Evolutionary conservation across 2,888 invertebrate species (phyloP), one percentile per base, ranked within the genome.

Genomic region (Siphlonurus alternatus): DNA sequence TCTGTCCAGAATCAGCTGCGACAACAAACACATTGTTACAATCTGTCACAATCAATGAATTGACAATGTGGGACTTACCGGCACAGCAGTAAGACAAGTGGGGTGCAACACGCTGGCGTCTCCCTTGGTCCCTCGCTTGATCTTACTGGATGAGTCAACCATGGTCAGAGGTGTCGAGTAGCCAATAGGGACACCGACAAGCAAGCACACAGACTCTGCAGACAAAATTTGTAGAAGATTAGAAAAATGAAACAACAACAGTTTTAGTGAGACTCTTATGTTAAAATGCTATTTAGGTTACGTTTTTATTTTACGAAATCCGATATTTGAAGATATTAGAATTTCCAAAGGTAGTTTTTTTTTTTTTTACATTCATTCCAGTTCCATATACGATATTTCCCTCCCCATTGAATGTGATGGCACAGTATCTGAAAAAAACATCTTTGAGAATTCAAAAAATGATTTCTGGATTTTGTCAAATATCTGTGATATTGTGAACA

Each of bases 141-240:
- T 94, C 79, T 96, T 98, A 73, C 93, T 94, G 62, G 96, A 93
- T 24, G 88, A 84, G 75, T 93, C 93, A 70, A 92, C 83, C 83
- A 93, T 86, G 0, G 99, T 99, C 65, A 94, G 80, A 0, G 98
- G 93, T 0, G 95, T 93, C 0, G 96, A 96, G 76, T 98, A 99
- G 2, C 98, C 98, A 72, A 99, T 93, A 1, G 91, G 85, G 53
- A 95, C 89, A 22, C 96, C 96, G 72, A 84, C 86, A 62, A 89
- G 77, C 65, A 93, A 79, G 72, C 92, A 90, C 62, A 91, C 84
- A 70, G 87, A 86, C 62, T 62, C 54, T 54, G 54, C 2, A 62
- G 10, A 19, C 2, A 23, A 19, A 38, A 51, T 18, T 18, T 22
- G 19, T 24, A 24, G 5, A 65, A 23, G 25, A 56, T 20, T 1